phyloP scores from a whole-genome alignment of 1,140 invertebrate genomes.

The Drosophila fuyamai region DNA sequence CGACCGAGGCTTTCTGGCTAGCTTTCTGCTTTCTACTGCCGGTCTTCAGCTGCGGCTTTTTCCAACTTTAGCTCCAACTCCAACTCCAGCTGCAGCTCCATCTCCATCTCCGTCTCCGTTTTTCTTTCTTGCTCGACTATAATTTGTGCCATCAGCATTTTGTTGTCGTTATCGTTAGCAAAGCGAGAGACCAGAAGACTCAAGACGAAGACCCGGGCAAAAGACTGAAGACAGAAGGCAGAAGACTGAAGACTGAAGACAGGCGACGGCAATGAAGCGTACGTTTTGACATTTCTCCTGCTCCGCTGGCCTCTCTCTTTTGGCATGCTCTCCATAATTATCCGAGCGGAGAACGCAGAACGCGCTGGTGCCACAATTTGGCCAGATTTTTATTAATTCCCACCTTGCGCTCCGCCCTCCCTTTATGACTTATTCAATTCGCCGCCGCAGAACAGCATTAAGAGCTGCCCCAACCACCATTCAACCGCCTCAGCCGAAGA shows the following conservation, averaged over 20 bases:
- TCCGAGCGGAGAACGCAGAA: constrained; percentile 20
- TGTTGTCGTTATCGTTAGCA: constrained; percentile 77
- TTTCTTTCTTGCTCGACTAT: constrained; percentile 67
- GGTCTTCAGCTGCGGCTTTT: constrained; percentile 60
- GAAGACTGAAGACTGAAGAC: constrained; percentile 9
- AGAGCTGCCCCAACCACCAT: constrained; percentile 11
- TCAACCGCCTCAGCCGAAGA: constrained; percentile 16
- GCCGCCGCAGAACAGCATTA: constrained; percentile 21
- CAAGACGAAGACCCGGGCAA: constrained; percentile 2
- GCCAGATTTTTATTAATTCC: constrained; percentile 60
- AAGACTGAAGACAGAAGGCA: background rate
- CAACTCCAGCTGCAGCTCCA: constrained; percentile 6
- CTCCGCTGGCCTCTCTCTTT: constrained; percentile 46
- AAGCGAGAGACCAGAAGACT: constrained; percentile 36
- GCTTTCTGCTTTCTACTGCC: constrained; percentile 71
- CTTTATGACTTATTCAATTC: constrained; percentile 79
- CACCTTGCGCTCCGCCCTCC: constrained; percentile 15
- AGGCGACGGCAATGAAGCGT: constrained; percentile 68
- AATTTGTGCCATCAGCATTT: constrained; percentile 80
- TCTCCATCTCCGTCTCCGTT: constrained; percentile 24
- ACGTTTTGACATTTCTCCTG: constrained; percentile 70
- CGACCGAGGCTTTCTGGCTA: constrained; percentile 59
- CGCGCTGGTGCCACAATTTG: constrained; percentile 35
- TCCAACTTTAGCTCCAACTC: constrained; percentile 2
- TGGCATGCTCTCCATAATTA: constrained; percentile 64